Conservation (phyloP, 2,888 invertebrate species). For the Andrena hattorfiana region DNA sequence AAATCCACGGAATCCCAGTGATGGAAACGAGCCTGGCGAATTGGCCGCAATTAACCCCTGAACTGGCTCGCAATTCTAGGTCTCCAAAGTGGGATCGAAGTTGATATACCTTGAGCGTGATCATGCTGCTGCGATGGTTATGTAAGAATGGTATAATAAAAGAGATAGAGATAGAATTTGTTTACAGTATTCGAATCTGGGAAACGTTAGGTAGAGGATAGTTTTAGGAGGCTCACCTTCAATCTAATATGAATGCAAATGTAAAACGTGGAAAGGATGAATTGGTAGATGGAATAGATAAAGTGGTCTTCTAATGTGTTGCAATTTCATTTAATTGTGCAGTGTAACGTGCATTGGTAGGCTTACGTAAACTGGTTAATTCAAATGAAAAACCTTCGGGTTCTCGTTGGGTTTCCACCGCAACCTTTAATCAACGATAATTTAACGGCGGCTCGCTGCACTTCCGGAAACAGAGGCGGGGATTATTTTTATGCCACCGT, state of each 20-base stretch:
- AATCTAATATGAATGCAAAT: too few species aligned
- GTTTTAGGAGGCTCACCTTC: too few species aligned
- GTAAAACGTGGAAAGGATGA: too few species aligned
- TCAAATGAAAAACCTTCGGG: slow-evolving; percentile 60
- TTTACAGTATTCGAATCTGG: too few species aligned
- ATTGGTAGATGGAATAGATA: too few species aligned
- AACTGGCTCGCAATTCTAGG: slow-evolving; percentile 20
- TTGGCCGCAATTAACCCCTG: slow-evolving; percentile 56
- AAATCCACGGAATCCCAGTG: slow-evolving; percentile 51
- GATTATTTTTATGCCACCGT: slow-evolving; percentile 59
- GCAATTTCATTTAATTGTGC: too few species aligned
- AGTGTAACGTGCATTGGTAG: slow-evolving; percentile 39
- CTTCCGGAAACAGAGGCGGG: slow-evolving; percentile 42
- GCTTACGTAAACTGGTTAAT: slow-evolving; percentile 62
- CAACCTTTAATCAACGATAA: slow-evolving; percentile 40
- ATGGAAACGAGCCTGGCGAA: slow-evolving; percentile 12
- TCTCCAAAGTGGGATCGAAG: neutral
- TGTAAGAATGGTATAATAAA: neutral
- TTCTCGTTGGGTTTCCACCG: slow-evolving; percentile 34
- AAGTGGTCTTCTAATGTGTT: too few species aligned
- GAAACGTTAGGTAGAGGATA: too few species aligned
- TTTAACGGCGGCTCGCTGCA: slow-evolving; percentile 26
- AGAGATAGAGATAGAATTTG: too few species aligned
- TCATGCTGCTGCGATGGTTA: neutral
- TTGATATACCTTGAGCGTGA: neutral